Conservation (phyloP, 30 jellyfish, hydroid and myxozoan genomes). For the Hydractinia echinata region DNA sequence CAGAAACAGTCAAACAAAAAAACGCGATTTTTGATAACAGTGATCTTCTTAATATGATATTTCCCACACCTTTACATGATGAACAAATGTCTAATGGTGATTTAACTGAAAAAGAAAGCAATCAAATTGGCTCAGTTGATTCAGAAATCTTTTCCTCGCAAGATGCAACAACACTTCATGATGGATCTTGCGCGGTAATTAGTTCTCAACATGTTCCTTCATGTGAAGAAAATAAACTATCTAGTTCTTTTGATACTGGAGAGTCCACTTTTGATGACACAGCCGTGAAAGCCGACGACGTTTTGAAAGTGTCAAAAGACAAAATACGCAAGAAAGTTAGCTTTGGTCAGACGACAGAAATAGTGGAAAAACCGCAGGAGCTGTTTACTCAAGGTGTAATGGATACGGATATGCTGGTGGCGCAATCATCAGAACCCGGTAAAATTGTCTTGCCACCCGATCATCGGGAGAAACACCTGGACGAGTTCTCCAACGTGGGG, state of each 20-base stretch:
- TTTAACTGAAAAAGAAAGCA: not conserved
- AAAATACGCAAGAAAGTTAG: slow-evolving; percentile 16
- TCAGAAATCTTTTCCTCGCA: not conserved
- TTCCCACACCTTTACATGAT: not conserved
- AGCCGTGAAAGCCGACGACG: not conserved
- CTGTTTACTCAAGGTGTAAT: not conserved
- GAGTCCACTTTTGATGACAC: not conserved
- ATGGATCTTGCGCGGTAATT: too few species aligned
- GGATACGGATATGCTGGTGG: not conserved
- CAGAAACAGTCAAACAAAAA: not conserved
- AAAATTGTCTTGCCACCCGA: slow-evolving; percentile 20
- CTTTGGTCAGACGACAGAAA: slow-evolving; percentile 17
- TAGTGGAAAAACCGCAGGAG: not conserved
- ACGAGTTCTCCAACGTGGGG: not conserved
- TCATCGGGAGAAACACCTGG: slow-evolving; percentile 20
- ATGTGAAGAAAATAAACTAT: not conserved
- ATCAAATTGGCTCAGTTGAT: not conserved
- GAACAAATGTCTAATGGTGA: not conserved
- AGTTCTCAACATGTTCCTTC: not conserved
- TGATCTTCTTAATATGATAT: not conserved
- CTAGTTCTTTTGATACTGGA: not conserved
- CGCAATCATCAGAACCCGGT: slow-evolving; percentile 5
- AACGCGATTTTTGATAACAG: too few species aligned
- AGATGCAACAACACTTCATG: not conserved
- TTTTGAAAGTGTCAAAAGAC: not conserved